Conservation (phyloP, 2,113 vertebrate species). For the Camelus dromedarius region DNA sequence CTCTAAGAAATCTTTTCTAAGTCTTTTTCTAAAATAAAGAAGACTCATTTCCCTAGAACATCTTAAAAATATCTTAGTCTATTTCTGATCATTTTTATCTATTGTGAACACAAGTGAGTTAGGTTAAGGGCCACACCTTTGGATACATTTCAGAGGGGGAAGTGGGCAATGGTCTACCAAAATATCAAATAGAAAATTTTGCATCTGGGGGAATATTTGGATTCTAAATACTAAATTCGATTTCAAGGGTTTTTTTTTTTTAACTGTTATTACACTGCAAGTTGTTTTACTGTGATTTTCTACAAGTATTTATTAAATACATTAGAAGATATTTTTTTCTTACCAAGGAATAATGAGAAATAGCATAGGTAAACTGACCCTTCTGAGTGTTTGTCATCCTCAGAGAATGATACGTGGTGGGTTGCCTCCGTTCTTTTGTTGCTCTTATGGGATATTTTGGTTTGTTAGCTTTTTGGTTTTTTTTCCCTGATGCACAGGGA, state of each 20-base stretch:
- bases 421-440: constrained; percentile 15
- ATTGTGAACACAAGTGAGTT: constrained; percentile 39
- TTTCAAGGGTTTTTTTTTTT: constrained; percentile 40
- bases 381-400: neutral
- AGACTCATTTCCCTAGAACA: constrained; percentile 46
- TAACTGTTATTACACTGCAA: neutral
- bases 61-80: constrained; percentile 52
- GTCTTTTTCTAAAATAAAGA: constrained; percentile 38
- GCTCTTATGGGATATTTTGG: constrained; percentile 61
- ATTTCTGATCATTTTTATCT: constrained; percentile 52
- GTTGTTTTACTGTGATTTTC: constrained; percentile 61
- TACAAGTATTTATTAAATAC: constrained; percentile 63
- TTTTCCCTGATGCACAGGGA: constrained; percentile 66
- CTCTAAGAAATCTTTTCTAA: constrained; percentile 57
- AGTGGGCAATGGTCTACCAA: neutral
- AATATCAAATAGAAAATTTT: constrained; percentile 61
- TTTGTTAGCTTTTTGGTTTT: constrained; percentile 73
- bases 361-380: neutral
- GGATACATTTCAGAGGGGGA: neutral
- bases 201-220: constrained; percentile 24
- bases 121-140: constrained; percentile 33
- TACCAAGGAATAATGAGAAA: constrained; percentile 47
- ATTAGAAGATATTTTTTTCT: constrained; percentile 47
- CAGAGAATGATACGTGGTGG: neutral
- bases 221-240: constrained; percentile 66